Base-by-base conservation (phyloP, 2,113 vertebrate genomes). In the Tyrannus savana region DNA sequence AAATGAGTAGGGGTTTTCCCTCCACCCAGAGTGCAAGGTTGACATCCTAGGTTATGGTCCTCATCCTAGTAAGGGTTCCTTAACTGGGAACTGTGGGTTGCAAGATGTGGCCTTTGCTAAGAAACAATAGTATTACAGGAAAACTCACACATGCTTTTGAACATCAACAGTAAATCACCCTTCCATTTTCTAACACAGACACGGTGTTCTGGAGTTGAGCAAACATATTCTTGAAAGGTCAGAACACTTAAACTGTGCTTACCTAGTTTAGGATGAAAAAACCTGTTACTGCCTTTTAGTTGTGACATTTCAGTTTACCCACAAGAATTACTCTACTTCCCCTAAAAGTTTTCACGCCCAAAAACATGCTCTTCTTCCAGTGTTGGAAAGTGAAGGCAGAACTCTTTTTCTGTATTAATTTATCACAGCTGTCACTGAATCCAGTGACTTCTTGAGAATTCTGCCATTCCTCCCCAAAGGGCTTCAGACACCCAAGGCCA, bases 291-390 rank as follows among this genome's bases (percentile, higher is more conserved):
- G 44, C 58, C 67, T 95, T 79, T 96, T 69, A 76, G 89, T 84
- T 53, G 50, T 44, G 52, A 73, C 87, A 93, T 97, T 97, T 97
- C 80, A 53, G 85, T 95, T 96, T 94, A 60, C 83, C 90, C 92
- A 49, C 84, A 96, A 91, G 94, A 94, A 94, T 92, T 83, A 76
- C 58, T 35, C 79, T 86, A 89, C 84, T 90, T 97, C 94, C 84
- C 85, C 87, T 78, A 42, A 71, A 89, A 76, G 58, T 81, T 89
- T 91, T 85, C 82, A 84, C 89, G 76, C 59, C 75, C 14, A 31
- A 78, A 16, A 80, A 73, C 6, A 10, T 13, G 33, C 41, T 90
- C 73, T 69, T 77, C 37, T 72, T 41, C 18, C 71, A 66, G 42
- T 17, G 33, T 10, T 47, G 74, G 62, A 66, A 90, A 93, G 44